These are phyloP conservation scores for Fregata magnificens DNA, from an alignment of 2,113 vertebrate genomes.

Conservation along the genomic window DNA sequence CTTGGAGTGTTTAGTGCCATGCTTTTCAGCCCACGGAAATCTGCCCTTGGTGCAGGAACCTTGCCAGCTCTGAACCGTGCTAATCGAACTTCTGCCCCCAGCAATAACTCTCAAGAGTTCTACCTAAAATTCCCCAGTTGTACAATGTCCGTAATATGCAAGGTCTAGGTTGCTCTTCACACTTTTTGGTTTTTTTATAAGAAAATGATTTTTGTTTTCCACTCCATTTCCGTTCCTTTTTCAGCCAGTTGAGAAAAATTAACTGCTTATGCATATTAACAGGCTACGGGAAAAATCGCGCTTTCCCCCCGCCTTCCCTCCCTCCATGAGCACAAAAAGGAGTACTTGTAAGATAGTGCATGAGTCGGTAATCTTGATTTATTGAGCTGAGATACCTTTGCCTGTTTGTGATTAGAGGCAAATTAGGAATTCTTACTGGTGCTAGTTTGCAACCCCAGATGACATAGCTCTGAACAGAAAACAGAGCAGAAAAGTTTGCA, in stretches of 20 bases:
- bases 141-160: rapidly evolving
- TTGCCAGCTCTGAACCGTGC: not conserved
- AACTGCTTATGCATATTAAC: not conserved
- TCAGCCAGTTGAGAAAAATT: not conserved
- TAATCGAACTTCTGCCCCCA: not conserved
- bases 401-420: not conserved
- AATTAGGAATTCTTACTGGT: conserved; percentile 12
- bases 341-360: not conserved
- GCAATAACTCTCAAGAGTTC: not conserved
- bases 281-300: not conserved
- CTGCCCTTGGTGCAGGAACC: not conserved
- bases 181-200: not conserved
- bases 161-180: not conserved
- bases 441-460: conserved; percentile 2
- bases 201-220: not conserved
- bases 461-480: not conserved
- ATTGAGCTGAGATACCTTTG: conserved; percentile 1
- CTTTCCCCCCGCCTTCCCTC: not conserved
- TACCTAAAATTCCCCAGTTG: not conserved
- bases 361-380: not conserved
- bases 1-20: not conserved
- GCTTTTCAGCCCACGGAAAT: not conserved
- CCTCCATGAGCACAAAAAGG: not conserved
- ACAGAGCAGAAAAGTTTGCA: not conserved
- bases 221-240: not conserved